These are phyloP conservation scores for Callipepla squamata DNA, from an alignment of 2,113 vertebrate genomes.

Conservation along the genomic window DNA sequence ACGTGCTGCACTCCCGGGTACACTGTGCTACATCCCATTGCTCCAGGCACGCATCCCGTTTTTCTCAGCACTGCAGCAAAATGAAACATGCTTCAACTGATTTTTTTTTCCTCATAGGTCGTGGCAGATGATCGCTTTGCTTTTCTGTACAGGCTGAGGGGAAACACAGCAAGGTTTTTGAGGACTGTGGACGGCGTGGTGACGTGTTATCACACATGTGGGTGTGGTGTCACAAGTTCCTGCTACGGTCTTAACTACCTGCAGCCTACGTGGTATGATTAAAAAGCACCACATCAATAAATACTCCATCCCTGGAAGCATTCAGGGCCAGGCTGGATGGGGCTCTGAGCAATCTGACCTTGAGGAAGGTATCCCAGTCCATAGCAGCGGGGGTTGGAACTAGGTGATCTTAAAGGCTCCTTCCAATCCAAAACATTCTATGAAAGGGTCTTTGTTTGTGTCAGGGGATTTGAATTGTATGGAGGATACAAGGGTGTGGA, in stretches of 20 bases:
- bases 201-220: not conserved
- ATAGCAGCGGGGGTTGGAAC: no score
- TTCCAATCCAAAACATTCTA: no score
- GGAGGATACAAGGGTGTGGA: not conserved
- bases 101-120: not conserved
- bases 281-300: not conserved
- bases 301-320: no score
- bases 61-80: not conserved
- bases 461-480: not conserved
- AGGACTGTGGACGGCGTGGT: not conserved
- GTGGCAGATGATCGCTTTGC: not conserved
- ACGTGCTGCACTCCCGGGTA: not conserved
- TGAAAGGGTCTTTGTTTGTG: not conserved
- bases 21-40: not conserved
- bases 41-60: not conserved
- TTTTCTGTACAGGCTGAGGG: fast-evolving
- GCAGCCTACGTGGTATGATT: not conserved
- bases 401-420: no score
- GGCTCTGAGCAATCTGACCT: no score
- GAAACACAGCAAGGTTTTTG: not conserved
- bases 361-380: no score
- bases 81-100: not conserved
- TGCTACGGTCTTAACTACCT: not conserved
- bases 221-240: not conserved
- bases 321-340: no score